phyloP scores from a whole-genome alignment of 2,797 vertebrate species.

The Aselliscus stoliczkanus region DNA sequence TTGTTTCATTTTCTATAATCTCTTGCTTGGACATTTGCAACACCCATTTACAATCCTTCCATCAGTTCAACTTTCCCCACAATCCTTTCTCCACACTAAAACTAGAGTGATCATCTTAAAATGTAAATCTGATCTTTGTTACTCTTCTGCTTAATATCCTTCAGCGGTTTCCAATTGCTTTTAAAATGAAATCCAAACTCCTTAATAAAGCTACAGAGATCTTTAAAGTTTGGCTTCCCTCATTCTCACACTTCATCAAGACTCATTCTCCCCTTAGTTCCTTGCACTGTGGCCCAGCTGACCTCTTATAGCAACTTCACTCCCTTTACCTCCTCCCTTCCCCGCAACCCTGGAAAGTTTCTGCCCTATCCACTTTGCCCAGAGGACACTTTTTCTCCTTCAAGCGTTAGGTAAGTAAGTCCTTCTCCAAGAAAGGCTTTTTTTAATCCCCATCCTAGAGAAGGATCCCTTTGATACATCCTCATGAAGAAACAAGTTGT shows the following conservation, averaged over 20 bases:
- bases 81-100: neutral
- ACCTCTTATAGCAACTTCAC: neutral
- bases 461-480: neutral
- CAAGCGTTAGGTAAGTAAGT: neutral
- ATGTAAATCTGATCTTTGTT: neutral
- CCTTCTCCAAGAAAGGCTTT: neutral
- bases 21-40: neutral
- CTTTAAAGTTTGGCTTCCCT: neutral
- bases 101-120: neutral
- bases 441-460: neutral
- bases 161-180: neutral
- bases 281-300: neutral
- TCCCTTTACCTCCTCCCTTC: neutral
- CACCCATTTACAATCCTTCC: neutral
- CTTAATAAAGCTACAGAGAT: neutral
- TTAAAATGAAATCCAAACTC: neutral
- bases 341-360: neutral
- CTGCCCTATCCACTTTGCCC: neutral
- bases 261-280: neutral
- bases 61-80: neutral
- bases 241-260: neutral
- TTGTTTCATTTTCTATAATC: neutral
- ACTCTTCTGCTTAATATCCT: neutral
- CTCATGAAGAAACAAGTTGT: neutral
- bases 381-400: neutral